These are phyloP conservation scores for Byasa hedistus DNA, from an alignment of 2,888 invertebrate species.

Conservation along the genomic window DNA sequence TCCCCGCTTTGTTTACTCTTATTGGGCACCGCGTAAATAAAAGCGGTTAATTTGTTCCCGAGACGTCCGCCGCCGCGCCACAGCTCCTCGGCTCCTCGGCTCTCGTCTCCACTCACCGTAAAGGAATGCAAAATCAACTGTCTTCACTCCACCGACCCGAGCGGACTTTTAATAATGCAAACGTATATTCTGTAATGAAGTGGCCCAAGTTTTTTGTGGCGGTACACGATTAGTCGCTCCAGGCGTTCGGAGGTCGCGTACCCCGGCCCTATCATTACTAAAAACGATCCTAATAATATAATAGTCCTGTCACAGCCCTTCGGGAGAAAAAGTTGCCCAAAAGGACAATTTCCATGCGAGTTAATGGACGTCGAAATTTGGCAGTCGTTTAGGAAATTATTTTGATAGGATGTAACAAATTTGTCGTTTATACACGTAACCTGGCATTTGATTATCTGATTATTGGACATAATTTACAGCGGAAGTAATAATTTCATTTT, in stretches of 20 bases:
- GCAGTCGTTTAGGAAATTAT: conserved; percentile 65
- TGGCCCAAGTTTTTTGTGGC: conserved; percentile 69
- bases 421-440: conserved; percentile 44
- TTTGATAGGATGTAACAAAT: conserved; percentile 55
- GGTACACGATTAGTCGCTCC: conserved; percentile 64
- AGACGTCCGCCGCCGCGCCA: conserved; percentile 35
- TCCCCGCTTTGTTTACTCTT: conserved; percentile 42
- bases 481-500: conserved; percentile 23
- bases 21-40: conserved; percentile 34
- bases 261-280: conserved; percentile 73
- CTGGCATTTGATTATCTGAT: conserved; percentile 37
- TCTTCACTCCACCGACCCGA: conserved; percentile 39
- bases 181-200: conserved; percentile 65
- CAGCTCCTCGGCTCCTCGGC: conserved; percentile 31
- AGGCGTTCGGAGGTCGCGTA: conserved; percentile 66
- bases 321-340: conserved; percentile 58
- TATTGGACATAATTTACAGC: conserved; percentile 15
- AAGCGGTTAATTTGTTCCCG: conserved; percentile 56
- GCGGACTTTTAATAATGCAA: conserved; percentile 46
- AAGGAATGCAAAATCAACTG: conserved; percentile 61
- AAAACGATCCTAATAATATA: conserved; percentile 79
- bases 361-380: conserved; percentile 68
- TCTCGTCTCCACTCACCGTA: conserved; percentile 47
- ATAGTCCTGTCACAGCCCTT: conserved; percentile 77
- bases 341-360: conserved; percentile 71